Base-by-base conservation (phyloP, 2,113 vertebrate species). In the Pampusana beccarii region DNA sequence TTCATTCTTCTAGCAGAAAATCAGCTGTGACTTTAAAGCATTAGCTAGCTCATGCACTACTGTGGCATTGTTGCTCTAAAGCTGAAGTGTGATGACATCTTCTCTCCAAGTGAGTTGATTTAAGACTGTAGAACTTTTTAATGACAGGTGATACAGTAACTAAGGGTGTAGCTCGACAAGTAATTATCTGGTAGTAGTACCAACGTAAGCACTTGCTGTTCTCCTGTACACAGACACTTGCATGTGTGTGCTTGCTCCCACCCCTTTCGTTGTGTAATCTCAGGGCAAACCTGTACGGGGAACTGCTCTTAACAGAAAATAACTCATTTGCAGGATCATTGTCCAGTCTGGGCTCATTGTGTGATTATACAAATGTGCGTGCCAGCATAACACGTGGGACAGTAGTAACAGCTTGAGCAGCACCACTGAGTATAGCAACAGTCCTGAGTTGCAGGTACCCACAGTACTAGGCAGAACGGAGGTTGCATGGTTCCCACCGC, bases 111-210 rank as follows among this genome's bases (percentile, higher is more conserved):
- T 92, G 51, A 61, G 48, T 16, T 40, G 48, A 91, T 86, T 91
- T 53, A 87, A 48, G 33, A 72, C 57, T 34, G 44, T 84, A 79
- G 66, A 87, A 71, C 48, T 40, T 74, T 75, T 75, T 89, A 92
- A 95, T 89, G 54, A 81, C 77, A 89, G 73, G 74, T 92, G 83
- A 84, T 91, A 91, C 42, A 85, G 65, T 89, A 92, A 91, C 93
- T 61, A 81, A 91, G 94, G 94, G 95, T 85, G 91, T 87, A 95
- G 38, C 53, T 72, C 84, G 70, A 75, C 92, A 86, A 96, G 61
- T 85, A 91, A 91, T 81, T 75, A 91, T 87, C 80, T 95, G 86
- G 69, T 80, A 95, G 53, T 74, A 64, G 70, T n/a, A 92, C 42
- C 67, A 44, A 16, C 21, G 28, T 34, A 54, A 66, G 79, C 79